Percentiles rank a stretch among this genome's conserved stretches.
Conservation (phyloP, 2,113 vertebrate species). For the Ophiodon elongatus region DNA sequence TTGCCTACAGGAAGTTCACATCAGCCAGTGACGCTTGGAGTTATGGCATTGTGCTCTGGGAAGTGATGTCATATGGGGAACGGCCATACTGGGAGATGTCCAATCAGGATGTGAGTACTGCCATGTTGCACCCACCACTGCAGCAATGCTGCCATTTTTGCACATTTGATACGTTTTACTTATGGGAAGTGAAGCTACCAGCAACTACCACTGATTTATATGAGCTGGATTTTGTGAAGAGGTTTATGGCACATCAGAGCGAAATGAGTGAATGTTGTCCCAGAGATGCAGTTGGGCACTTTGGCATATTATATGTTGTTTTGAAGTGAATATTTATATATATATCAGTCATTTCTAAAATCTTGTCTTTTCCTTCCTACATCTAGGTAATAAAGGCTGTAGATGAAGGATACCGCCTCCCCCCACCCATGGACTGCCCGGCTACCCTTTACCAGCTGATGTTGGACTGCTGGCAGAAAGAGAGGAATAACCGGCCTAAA, state of each 20-base stretch:
- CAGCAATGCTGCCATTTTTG: slow-evolving; percentile 5
- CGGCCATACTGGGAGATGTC: slow-evolving; percentile 99
- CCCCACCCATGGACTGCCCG: slow-evolving; percentile 98
- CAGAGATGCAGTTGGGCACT: not conserved
- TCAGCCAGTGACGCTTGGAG: slow-evolving; percentile 98
- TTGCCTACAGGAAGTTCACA: slow-evolving; percentile 98
- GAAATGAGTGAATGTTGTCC: not conserved
- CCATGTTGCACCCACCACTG: slow-evolving; percentile 44
- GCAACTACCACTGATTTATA: not conserved
- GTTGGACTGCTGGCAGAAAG: slow-evolving; percentile 99
- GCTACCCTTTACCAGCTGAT: slow-evolving; percentile 98
- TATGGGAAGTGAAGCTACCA: not conserved
- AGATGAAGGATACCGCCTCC: slow-evolving; percentile 96
- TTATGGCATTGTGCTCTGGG: slow-evolving; percentile 98
- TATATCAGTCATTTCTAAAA: slow-evolving; percentile 7
- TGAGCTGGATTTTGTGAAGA: not conserved
- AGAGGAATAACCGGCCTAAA: slow-evolving; percentile 97
- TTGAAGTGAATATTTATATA: too few relatives aligned
- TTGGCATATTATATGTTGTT: not conserved
- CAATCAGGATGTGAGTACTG: slow-evolving; percentile 96
- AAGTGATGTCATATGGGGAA: slow-evolving; percentile 98
- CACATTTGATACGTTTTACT: slow-evolving; percentile 6
- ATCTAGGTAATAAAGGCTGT: slow-evolving; percentile 97
- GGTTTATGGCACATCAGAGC: not conserved
- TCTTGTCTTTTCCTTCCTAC: not conserved